Base-by-base conservation (phyloP, 2,797 vertebrate genomes). In the Cheirogaleus major region DNA sequence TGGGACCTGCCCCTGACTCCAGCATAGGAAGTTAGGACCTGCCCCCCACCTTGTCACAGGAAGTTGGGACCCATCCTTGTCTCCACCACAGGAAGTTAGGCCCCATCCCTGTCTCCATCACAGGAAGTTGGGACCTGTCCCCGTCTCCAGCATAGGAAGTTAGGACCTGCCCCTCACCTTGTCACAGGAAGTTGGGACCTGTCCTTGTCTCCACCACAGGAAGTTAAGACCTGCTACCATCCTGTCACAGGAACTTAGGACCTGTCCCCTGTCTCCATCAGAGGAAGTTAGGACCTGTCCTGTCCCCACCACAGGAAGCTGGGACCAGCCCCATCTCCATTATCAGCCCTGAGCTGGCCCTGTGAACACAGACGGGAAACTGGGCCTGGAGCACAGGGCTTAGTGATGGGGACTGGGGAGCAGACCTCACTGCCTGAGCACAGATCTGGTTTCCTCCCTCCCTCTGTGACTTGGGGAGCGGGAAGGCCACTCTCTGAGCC, bases 231-330 rank as follows among this genome's bases (percentile, higher is more conserved):
- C 11, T 12, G 1, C 9, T 9, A 0, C 22, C 14, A 1, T 32
- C 20, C 72, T n/a, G 7, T 45, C 76, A 38, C 13, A 45, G 30
- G 85, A 75, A 61, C 7, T n/a, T 17, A 41, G 18, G 17, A 65
- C 25, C 32, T 12, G 1, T 63, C 30, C 12, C 25, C 0, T 38
- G 0, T 38, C 10, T 80, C 41, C 7, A 4, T 23, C 30, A 32
- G 7, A 45, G 84, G 18, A 48, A 61, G 5, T 12, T 17, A 48
- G 81, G 18, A 32, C 59, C 38, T 8, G 0, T 27, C 13, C 27
- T 4, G 0, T 50, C 13, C 38, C 63, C 25, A 61, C 12, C 12
- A 45, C 10, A 67, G n/a, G 91, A 52, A 41, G 43, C 35, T 7
- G 27, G 88, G 35, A 35, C 1, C 43, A 59, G 9, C 7, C 9